Conservation (phyloP, 2,888 invertebrate genomes). For the Chymomyza amoena region DNA sequence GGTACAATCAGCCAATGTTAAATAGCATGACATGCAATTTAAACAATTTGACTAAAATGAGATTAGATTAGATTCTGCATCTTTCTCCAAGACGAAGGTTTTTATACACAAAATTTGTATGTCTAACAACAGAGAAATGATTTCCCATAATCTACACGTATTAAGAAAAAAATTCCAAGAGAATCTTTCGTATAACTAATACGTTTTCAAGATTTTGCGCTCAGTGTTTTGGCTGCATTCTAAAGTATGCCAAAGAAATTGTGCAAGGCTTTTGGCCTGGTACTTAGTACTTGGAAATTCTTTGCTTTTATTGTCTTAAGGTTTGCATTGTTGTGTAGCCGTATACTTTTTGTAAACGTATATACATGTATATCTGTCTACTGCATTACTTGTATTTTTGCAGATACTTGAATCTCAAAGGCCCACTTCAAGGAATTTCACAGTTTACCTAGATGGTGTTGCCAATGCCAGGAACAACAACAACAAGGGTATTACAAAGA, state of each 20-base stretch:
- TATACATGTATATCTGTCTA: conserved; percentile 10
- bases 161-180: no score
- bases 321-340: not conserved
- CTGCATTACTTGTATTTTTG: conserved; percentile 33
- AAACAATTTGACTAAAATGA: no score
- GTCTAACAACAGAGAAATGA: no score
- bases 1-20: no score
- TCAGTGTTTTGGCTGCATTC: not conserved
- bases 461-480: conserved; percentile 31
- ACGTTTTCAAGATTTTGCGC: not conserved
- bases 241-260: not conserved
- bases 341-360: not conserved
- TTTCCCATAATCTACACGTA: no score
- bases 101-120: no score
- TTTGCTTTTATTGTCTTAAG: conserved; percentile 23
- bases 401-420: conserved; percentile 75
- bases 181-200: no score
- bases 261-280: not conserved
- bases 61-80: no score
- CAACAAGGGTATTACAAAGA: conserved; percentile 35
- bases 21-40: no score
- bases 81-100: no score
- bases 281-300: not conserved
- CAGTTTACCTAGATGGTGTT: conserved; percentile 45
- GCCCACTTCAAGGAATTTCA: conserved; percentile 66